Conservation (phyloP, 1,140 invertebrate species). For the Drosophila teissieri region DNA sequence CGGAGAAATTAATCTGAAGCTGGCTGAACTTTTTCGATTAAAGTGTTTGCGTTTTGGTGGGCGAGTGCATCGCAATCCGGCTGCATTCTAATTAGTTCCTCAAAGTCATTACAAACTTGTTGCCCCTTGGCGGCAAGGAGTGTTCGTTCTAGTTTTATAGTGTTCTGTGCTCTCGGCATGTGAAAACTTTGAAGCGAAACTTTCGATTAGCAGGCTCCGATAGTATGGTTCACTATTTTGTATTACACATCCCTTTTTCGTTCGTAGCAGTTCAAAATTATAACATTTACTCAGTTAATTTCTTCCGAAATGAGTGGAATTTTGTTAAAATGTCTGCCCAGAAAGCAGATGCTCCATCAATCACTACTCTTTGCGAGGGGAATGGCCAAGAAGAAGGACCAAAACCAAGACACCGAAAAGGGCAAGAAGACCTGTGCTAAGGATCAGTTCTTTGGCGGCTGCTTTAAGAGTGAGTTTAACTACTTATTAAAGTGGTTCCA, state of each 20-base stretch:
- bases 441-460: conserved; percentile 35
- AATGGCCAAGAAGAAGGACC: conserved; percentile 21
- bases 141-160: background rate
- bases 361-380: conserved; percentile 1
- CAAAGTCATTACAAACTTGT: conserved; percentile 57
- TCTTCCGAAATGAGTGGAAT: conserved; percentile 8
- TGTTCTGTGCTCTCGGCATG: conserved; percentile 2
- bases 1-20: conserved; percentile 5
- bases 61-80: conserved; percentile 18
- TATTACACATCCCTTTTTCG: background rate
- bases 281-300: background rate
- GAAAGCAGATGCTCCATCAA: conserved; percentile 1
- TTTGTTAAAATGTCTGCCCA: conserved; percentile 2
- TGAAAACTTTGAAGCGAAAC: conserved; percentile 19
- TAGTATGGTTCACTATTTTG: conserved; percentile 6
- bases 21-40: conserved; percentile 55
- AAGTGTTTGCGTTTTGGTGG: conserved; percentile 39
- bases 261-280: conserved; percentile 11
- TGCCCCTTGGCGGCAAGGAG: conserved; percentile 12
- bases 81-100: conserved; percentile 57
- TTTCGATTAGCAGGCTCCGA: conserved; percentile 33
- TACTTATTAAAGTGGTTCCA: background rate
- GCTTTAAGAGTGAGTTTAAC: conserved; percentile 32
- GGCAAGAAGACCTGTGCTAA: conserved; percentile 8
- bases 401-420: conserved; percentile 13